Conservation (phyloP, 2,113 vertebrate genomes). For the Sialia sialis region DNA sequence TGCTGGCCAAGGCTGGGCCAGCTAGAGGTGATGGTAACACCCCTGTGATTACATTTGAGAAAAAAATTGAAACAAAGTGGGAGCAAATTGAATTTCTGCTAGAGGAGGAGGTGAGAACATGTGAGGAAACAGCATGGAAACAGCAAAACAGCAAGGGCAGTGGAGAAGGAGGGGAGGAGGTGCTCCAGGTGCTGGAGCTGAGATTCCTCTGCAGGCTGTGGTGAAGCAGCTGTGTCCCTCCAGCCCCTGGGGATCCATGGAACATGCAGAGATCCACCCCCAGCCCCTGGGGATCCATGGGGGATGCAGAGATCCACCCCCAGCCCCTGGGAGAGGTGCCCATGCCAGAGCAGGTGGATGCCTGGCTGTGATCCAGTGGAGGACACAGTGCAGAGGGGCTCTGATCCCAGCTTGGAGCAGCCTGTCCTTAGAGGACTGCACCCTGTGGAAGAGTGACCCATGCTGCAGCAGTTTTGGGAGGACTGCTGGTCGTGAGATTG, state of each 20-base stretch:
- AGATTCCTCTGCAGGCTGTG: background rate
- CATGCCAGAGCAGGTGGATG: accelerated
- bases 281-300: accelerated
- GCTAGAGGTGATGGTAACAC: background rate
- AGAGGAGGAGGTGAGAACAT: background rate
- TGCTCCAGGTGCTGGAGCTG: accelerated
- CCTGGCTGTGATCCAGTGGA: background rate
- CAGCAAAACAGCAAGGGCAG: too few relatives aligned
- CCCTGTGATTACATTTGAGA: background rate
- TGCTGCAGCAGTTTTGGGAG: background rate
- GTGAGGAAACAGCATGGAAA: background rate
- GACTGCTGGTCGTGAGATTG: background rate
- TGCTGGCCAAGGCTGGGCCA: background rate
- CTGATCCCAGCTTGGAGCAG: background rate
- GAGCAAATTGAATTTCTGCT: background rate
- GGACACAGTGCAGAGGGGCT: background rate
- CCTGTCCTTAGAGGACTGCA: background rate
- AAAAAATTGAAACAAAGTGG: background rate
- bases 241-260: background rate
- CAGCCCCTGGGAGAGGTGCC: too few relatives aligned
- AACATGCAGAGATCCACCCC: background rate
- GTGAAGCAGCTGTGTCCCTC: background rate
- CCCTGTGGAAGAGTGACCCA: background rate
- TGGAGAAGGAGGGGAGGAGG: background rate
- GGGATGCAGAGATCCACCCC: too few relatives aligned